These are phyloP conservation scores for Drosophila sulfurigaster DNA, from an alignment of 1,140 invertebrate genomes.

Conservation along the genomic window DNA sequence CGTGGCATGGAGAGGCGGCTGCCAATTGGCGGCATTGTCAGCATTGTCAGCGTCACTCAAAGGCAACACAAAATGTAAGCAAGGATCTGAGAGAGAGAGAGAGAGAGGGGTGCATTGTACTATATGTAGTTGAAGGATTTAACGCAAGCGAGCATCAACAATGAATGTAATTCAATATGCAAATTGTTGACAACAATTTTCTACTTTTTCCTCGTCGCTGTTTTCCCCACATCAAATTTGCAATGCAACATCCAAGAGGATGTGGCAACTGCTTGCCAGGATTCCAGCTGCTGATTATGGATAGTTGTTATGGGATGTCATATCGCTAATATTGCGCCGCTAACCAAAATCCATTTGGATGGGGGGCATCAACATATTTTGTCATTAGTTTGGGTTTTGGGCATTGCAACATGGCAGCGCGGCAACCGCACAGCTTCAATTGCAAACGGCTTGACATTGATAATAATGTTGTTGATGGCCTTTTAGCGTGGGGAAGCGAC, in stretches of 20 bases:
- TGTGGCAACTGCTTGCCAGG: neutral
- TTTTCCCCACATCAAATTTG: constrained; percentile 30
- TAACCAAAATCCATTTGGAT: constrained; percentile 54
- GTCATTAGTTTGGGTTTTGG: constrained; percentile 40
- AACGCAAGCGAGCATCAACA: constrained; percentile 68
- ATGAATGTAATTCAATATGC: constrained; percentile 82
- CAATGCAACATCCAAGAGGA: constrained; percentile 14
- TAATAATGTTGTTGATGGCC: constrained; percentile 47
- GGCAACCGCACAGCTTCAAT: constrained; percentile 27
- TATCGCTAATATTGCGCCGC: constrained; percentile 60
- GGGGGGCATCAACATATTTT: constrained; percentile 44
- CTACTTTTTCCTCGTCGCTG: constrained; percentile 57
- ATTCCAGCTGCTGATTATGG: constrained; percentile 5
- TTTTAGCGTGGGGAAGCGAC: neutral
- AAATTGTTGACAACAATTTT: constrained; percentile 73
- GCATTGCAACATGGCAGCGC: neutral
- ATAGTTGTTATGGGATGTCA: constrained; percentile 14
- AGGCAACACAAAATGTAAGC: constrained; percentile 57
- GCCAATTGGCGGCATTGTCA: constrained; percentile 59
- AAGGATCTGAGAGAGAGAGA: constrained; percentile 36
- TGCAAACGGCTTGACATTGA: constrained; percentile 31
- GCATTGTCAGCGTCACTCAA: constrained; percentile 75
- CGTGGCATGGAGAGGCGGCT: constrained; percentile 50
- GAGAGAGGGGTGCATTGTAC: constrained; percentile 11
- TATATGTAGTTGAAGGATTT: constrained; percentile 36